These are phyloP conservation scores for Vannuccia rotundouncinata DNA, from an alignment of 2,888 invertebrate genomes.

Conservation along the genomic window DNA sequence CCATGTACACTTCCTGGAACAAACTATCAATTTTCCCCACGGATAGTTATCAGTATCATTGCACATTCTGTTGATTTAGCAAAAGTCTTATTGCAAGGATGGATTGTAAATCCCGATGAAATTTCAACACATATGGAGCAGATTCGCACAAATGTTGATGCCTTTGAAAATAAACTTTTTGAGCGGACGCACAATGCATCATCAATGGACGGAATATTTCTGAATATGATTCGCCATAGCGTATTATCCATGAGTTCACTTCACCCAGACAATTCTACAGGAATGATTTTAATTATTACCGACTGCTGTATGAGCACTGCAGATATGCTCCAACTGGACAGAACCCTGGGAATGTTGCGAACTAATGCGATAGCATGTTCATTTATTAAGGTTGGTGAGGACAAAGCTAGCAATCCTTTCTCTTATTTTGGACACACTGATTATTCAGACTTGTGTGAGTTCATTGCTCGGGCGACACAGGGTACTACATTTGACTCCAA, in stretches of 20 bases:
- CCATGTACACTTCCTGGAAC: background rate
- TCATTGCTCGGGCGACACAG: slow-evolving; percentile 69
- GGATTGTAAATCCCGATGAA: background rate
- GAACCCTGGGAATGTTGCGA: slow-evolving; percentile 67
- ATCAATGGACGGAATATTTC: slow-evolving; percentile 56
- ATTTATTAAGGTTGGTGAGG: slow-evolving; percentile 66
- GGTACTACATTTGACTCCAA: slow-evolving; percentile 65
- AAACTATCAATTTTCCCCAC: background rate
- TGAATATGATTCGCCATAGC: slow-evolving; percentile 71
- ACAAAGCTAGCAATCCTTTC: slow-evolving; percentile 60
- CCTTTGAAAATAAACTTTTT: background rate
- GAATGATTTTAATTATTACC: slow-evolving; percentile 64
- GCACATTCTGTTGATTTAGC: slow-evolving; percentile 11
- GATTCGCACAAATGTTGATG: background rate
- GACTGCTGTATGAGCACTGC: slow-evolving; percentile 69
- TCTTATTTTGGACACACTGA: slow-evolving; percentile 66
- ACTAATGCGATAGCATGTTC: slow-evolving; percentile 69
- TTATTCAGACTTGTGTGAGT: slow-evolving; percentile 68
- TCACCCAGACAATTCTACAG: slow-evolving; percentile 7
- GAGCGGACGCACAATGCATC: background rate
- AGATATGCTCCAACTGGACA: slow-evolving; percentile 68
- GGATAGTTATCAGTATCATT: background rate
- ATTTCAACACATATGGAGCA: background rate
- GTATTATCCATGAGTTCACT: slow-evolving; percentile 63
- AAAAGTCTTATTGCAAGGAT: slow-evolving; percentile 2